Conservation (phyloP, 2,797 vertebrate species). For the Ctenopoma kingsleyae region DNA sequence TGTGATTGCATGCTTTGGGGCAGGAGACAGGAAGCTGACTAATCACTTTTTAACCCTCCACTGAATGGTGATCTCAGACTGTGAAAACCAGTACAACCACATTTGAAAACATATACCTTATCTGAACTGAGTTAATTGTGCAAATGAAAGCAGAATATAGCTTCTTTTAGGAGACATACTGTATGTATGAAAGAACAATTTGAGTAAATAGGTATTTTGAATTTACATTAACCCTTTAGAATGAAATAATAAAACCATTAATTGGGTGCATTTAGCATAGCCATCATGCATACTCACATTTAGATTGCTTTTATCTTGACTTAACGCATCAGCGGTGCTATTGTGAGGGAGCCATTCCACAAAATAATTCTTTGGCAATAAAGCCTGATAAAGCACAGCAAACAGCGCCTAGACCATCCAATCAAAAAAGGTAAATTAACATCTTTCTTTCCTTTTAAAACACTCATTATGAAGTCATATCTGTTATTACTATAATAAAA, state of each 20-base stretch:
- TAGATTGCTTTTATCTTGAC: constrained; percentile 83
- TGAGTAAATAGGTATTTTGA: constrained; percentile 76
- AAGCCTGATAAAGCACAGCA: constrained; percentile 73
- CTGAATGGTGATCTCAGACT: constrained; percentile 48
- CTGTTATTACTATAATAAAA: constrained; percentile 61
- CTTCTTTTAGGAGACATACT: constrained; percentile 34
- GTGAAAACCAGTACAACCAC: constrained; percentile 17
- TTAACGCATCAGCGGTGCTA: constrained; percentile 80
- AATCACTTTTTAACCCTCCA: constrained; percentile 77
- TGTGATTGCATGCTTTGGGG: constrained; percentile 60
- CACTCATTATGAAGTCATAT: constrained; percentile 65
- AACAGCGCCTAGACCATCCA: constrained; percentile 65
- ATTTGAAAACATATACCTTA: constrained; percentile 18
- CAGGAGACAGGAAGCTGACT: constrained; percentile 74
- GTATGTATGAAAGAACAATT: constrained; percentile 60
- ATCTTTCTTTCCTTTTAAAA: constrained; percentile 76
- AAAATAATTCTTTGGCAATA: constrained; percentile 80
- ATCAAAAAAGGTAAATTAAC: constrained; percentile 78
- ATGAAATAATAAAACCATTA: constrained; percentile 85
- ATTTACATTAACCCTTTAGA: constrained; percentile 80
- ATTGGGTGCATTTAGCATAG: constrained; percentile 74
- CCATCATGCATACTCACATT: constrained; percentile 80
- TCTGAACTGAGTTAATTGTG: constrained; percentile 4
- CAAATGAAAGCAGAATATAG: constrained; percentile 29
- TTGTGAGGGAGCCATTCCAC: constrained; percentile 77